These are phyloP conservation scores for Mobula birostris DNA, from an alignment of 2,113 vertebrate species.

Conservation along the genomic window DNA sequence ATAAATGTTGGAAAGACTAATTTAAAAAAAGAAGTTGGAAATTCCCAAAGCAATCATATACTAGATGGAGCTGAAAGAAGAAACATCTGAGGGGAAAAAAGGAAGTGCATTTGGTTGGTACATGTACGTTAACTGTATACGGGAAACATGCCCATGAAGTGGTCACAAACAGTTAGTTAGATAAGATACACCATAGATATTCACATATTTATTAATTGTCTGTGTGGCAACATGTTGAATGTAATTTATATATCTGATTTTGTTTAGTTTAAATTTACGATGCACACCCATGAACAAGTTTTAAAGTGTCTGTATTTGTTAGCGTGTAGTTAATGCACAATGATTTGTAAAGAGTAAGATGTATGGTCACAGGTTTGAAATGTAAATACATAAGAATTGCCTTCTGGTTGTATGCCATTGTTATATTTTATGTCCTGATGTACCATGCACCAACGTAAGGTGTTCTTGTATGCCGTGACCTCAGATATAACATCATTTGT, in stretches of 20 bases:
- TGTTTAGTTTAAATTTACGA: not conserved
- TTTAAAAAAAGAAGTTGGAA: not conserved
- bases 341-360: not conserved
- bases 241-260: not conserved
- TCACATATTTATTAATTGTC: not conserved
- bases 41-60: not conserved
- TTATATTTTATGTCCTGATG: not conserved
- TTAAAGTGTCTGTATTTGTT: not conserved
- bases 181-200: not conserved
- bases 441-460: not conserved
- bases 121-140: not conserved
- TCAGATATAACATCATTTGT: not conserved
- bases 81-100: not conserved
- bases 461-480: not conserved
- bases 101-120: not conserved
- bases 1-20: not conserved
- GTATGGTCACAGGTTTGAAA: not conserved
- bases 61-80: not conserved
- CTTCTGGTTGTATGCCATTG: not conserved
- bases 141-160: not conserved
- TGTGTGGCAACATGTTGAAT: no score
- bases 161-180: not conserved
- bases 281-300: not conserved
- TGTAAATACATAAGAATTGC: not conserved
- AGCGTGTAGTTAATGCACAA: not conserved